Evolutionary conservation across 2,113 vertebrate genomes (phyloP), one percentile per base, ranked within the genome.

Genomic region (Phainopepla nitens): DNA sequence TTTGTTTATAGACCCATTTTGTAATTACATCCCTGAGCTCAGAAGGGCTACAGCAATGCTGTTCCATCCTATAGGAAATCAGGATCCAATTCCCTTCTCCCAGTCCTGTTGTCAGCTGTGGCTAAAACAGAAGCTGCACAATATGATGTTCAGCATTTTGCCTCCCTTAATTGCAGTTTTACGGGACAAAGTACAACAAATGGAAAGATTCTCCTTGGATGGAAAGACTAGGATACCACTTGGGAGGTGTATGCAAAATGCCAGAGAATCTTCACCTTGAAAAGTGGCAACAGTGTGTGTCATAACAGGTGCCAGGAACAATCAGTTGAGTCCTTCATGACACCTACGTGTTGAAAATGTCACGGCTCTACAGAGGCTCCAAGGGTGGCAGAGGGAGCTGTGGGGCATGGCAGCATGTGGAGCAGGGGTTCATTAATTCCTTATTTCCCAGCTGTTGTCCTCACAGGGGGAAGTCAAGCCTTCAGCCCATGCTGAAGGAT

Each of bases 1-100:
- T 97, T 96, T 96, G 94, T 96, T 97, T 95, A 96, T 96, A 96
- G 95, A 96, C 85, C 93, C 94, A 97, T 96, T 97, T 96, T 94
- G 71, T 96, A 95, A 97, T 97, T 97, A 96, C 91, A 96, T 96
- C 91, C 87, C 90, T 92, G 85, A 94, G 87, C 90, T 94, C 91
- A 90, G 78, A 94, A 85, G 62, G 90, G 71, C 93, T 85, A 86
- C 19, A 15, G 78, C 58, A 82, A 28, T 47, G 50, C 66, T 94
- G 75, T 33, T 82, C 39, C 16, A 31, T 88, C 82, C 94, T 96
- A 80, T 86, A 91, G 94, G 87, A 95, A 90, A 93, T 70, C 50
- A 95, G 87, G 58, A 90, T 91, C 51, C 87, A 95, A 70, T 95
- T 96, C 93, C 87, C 89, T 95, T 91, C 94, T 96, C 93, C 93